These are phyloP conservation scores for Pachyrhynchus sulphureomaculatus DNA, from an alignment of 1,140 invertebrate species.

Conservation along the genomic window DNA sequence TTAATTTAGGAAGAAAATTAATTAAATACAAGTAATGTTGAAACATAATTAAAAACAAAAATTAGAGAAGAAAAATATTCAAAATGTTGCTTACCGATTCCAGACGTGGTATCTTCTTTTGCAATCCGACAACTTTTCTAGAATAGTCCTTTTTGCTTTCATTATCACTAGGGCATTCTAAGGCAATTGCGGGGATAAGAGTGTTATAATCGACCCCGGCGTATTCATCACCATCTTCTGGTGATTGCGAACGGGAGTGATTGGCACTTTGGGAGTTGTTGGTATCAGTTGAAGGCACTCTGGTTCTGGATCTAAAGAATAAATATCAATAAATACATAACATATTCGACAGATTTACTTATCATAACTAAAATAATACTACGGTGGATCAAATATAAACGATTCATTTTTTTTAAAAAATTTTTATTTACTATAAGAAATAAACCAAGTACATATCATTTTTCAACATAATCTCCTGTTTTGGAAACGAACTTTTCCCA, in stretches of 20 bases:
- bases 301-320: conserved; percentile 27
- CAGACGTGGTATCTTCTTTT: conserved; percentile 32
- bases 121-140: conserved; percentile 9
- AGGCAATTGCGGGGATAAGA: conserved; percentile 49
- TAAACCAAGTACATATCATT: no score
- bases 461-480: no score
- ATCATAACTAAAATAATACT: no score
- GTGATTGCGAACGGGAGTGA: conserved; percentile 41
- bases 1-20: no score
- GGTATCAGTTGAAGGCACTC: conserved; percentile 38
- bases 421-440: no score
- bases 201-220: conserved; percentile 47
- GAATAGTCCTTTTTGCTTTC: conserved; percentile 39
- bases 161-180: conserved; percentile 47
- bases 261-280: conserved; percentile 31
- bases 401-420: no score
- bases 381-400: no score
- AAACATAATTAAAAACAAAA: no score
- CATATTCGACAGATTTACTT: no score
- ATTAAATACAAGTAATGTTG: no score
- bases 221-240: conserved; percentile 42
- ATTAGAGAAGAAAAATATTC: no score
- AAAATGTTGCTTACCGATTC: conserved; percentile 36
- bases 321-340: background rate
- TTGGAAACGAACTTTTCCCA: no score